phyloP scores from a whole-genome alignment of 1,140 invertebrate genomes.

The Eulimnadia texana region DNA sequence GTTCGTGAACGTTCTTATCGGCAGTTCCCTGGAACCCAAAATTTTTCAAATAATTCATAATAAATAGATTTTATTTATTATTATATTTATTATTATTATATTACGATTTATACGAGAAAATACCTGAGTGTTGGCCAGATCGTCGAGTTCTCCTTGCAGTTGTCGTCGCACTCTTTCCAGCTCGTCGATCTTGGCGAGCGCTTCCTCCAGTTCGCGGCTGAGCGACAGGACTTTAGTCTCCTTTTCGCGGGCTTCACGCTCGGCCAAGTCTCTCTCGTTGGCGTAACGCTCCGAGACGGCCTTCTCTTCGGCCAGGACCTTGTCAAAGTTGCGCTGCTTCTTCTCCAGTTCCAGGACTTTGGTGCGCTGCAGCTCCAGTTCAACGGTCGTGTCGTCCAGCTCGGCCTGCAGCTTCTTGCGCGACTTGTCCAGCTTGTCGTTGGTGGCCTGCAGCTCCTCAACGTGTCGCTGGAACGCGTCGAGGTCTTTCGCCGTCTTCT shows the following conservation, averaged over 20 bases:
- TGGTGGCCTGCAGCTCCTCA: conserved; percentile 71
- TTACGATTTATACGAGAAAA: no score
- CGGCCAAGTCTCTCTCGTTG: conserved; percentile 71
- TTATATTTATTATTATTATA: no score
- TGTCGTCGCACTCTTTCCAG: conserved; percentile 65
- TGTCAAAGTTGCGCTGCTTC: conserved; percentile 97
- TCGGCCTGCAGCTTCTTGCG: conserved; percentile 95
- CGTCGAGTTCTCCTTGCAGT: conserved; percentile 84
- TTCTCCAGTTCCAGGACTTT: conserved; percentile 81
- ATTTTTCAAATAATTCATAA: not conserved
- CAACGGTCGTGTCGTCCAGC: conserved; percentile 73
- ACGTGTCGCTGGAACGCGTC: conserved; percentile 72
- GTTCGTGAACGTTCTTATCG: conserved; percentile 58
- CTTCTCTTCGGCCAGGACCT: conserved; percentile 86
- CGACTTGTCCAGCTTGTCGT: conserved; percentile 89
- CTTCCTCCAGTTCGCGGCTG: conserved; percentile 76
- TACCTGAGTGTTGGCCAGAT: conserved; percentile 65
- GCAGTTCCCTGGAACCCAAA: conserved; percentile 19
- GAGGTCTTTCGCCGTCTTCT: conserved; percentile 76
- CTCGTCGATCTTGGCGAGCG: conserved; percentile 78
- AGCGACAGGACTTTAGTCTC: conserved; percentile 80
- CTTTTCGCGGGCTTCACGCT: conserved; percentile 88
- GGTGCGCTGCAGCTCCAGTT: conserved; percentile 74
- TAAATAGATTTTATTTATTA: not conserved
- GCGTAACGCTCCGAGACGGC: conserved; percentile 58